Evolutionary conservation across 2,797 vertebrate genomes (phyloP).

Genomic region (Tinamus major): DNA sequence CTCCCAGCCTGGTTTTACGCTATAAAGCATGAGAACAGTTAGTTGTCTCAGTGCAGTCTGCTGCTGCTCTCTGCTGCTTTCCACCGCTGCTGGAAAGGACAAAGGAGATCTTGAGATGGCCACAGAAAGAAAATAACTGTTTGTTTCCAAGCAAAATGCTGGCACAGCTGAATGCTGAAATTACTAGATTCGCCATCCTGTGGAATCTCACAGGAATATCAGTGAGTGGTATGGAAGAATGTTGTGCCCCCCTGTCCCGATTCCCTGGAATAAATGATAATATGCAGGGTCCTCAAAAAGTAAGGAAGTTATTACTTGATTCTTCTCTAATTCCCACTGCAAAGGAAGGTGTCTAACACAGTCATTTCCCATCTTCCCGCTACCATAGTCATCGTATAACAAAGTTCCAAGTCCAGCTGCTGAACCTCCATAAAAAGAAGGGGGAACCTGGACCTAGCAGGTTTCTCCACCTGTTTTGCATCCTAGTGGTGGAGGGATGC

Average conservation of each 20-base stretch:
- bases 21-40: neutral
- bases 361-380: neutral
- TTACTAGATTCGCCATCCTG: neutral
- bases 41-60: constrained; percentile 32
- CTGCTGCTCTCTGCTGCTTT: constrained; percentile 74
- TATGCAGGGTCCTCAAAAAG: neutral
- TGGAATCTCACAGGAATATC: neutral
- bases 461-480: neutral
- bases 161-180: neutral
- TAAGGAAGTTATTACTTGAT: neutral
- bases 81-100: neutral
- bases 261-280: neutral
- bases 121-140: neutral
- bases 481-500: neutral
- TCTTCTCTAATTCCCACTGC: constrained; percentile 10
- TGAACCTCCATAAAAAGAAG: neutral
- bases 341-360: neutral
- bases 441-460: neutral
- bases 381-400: neutral
- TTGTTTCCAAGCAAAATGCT: constrained; percentile 7
- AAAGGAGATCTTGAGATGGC: neutral
- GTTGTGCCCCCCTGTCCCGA: neutral
- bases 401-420: neutral
- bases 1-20: neutral
- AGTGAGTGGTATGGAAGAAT: accelerated